Percentiles rank a stretch among this genome's conserved stretches.
Conservation (phyloP, 2,797 vertebrate genomes). For the Hemibagrus guttatus region DNA sequence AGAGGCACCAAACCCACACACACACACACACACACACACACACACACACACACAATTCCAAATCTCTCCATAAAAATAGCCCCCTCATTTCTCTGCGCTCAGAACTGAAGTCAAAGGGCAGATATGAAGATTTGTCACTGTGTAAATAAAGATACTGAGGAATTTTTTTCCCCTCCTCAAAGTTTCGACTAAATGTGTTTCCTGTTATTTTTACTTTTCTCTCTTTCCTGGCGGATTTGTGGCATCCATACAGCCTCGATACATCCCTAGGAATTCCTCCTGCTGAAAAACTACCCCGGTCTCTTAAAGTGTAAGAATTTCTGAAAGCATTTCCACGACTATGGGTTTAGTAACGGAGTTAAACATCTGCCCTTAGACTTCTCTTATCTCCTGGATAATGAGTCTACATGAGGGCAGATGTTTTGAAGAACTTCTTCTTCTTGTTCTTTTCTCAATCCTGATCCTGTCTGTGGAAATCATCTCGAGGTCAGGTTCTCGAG, state of each 20-base stretch:
- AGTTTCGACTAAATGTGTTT: neutral
- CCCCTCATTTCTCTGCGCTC: neutral
- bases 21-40: conserved; percentile 63
- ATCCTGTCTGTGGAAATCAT: neutral
- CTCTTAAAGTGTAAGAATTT: neutral
- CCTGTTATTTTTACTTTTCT: neutral
- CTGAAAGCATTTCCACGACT: neutral
- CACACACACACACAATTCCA: neutral
- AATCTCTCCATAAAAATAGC: neutral
- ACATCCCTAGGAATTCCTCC: neutral
- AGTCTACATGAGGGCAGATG: neutral
- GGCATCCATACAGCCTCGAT: neutral
- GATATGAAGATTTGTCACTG: neutral
- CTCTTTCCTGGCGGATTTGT: neutral
- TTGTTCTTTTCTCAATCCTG: neutral
- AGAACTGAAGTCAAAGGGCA: neutral
- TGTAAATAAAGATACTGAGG: neutral
- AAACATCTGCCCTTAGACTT: neutral
- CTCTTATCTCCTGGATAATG: neutral
- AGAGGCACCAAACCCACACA: conserved; percentile 39
- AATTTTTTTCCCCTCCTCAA: neutral
- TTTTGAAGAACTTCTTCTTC: neutral
- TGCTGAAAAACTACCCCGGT: neutral
- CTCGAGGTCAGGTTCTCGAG: neutral
- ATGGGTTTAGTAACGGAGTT: neutral